Evolutionary conservation across 1,140 invertebrate species (phyloP).

Genomic region (Leptoteleia sp.): DNA sequence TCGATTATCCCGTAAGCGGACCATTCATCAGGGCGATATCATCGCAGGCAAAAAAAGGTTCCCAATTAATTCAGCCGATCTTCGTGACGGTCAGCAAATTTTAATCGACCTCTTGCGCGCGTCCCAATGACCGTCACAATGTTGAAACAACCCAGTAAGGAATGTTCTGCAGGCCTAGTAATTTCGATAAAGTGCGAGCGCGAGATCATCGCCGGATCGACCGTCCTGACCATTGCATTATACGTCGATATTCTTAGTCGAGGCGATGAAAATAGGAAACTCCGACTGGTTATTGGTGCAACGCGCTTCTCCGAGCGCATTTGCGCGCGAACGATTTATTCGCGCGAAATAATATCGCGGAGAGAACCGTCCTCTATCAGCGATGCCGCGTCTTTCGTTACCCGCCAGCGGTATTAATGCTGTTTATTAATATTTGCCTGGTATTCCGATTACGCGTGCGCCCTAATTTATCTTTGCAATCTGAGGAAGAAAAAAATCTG

Average conservation of each 20-base stretch:
- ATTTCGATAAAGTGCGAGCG: constrained; percentile 28
- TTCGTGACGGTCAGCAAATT: no score
- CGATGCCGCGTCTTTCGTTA: constrained; percentile 17
- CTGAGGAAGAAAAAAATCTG: no score
- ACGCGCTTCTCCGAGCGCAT: neutral
- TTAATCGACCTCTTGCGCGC: no score
- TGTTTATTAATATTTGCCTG: constrained; percentile 36
- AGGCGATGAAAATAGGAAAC: constrained; percentile 41
- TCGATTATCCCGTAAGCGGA: no score
- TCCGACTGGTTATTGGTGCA: constrained; percentile 21
- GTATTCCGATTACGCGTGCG: constrained; percentile 16
- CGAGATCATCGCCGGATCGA: constrained; percentile 14
- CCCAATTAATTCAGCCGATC: no score
- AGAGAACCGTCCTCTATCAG: no score
- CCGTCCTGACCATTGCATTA: constrained; percentile 26
- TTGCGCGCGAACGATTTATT: constrained; percentile 11
- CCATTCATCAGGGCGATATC: no score
- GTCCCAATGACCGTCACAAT: no score
- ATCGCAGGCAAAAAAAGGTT: no score
- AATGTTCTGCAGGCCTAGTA: no score
- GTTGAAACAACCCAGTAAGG: no score
- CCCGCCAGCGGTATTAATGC: constrained; percentile 15
- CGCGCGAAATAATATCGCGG: constrained; percentile 28
- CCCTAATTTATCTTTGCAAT: constrained; percentile 9
- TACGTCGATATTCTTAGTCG: constrained; percentile 54